Evolutionary conservation across 2,888 invertebrate species (phyloP).

Genomic region (Agrilus cyanescens): DNA sequence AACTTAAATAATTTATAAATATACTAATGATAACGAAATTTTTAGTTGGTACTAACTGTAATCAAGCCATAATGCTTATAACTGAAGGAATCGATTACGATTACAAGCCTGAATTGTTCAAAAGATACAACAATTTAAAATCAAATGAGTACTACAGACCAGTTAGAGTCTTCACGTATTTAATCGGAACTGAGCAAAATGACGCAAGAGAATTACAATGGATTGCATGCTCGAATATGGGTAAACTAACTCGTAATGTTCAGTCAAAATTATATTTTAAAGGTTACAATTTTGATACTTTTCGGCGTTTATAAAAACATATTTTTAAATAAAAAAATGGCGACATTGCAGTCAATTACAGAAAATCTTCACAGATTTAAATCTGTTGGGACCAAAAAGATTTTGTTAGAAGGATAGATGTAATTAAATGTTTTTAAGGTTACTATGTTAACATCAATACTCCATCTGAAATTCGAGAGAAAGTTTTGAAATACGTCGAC

Average conservation of each 20-base stretch:
- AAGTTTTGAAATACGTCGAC: slow-evolving; percentile 85
- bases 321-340: too few relatives aligned
- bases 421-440: slow-evolving; percentile 41
- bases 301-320: too few relatives aligned
- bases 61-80: slow-evolving; percentile 95
- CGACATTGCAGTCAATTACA: too few relatives aligned
- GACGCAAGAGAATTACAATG: slow-evolving; percentile 86
- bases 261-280: too few relatives aligned
- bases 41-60: slow-evolving; percentile 42
- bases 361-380: neutral
- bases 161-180: slow-evolving; percentile 84
- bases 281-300: too few relatives aligned
- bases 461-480: slow-evolving; percentile 90
- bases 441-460: slow-evolving; percentile 93
- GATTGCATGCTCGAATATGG: slow-evolving; percentile 96
- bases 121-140: slow-evolving; percentile 62
- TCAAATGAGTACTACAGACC: slow-evolving; percentile 15
- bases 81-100: slow-evolving; percentile 95
- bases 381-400: neutral
- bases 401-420: too few relatives aligned
- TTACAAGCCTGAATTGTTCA: slow-evolving; percentile 73
- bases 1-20: neutral
- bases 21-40: neutral
- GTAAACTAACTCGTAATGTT: slow-evolving; percentile 31
- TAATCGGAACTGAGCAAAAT: slow-evolving; percentile 68